phyloP scores from a whole-genome alignment of 2,797 vertebrate genomes.

The Acridotheres tristis region DNA sequence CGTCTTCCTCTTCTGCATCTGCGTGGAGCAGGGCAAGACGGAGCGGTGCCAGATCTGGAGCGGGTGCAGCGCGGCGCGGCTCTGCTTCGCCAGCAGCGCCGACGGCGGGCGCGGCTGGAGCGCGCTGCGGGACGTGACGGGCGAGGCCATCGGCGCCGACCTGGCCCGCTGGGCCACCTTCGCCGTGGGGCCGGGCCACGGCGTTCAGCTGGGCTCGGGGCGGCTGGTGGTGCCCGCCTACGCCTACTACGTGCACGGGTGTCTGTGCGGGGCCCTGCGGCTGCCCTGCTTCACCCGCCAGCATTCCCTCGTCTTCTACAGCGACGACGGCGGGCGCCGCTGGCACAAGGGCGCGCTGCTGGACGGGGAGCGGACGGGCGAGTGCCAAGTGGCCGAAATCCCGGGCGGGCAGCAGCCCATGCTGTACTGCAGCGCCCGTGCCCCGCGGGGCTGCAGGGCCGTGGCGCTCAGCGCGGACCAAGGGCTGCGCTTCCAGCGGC shows the following conservation, averaged over 20 bases:
- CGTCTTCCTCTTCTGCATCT: slow-evolving; percentile 91
- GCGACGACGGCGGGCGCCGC: slow-evolving; percentile 82
- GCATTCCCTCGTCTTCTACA: slow-evolving; percentile 86
- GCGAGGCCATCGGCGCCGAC: slow-evolving; percentile 76
- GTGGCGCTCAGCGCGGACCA: slow-evolving; percentile 83
- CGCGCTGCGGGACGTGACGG: slow-evolving; percentile 80
- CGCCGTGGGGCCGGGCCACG: slow-evolving; percentile 92
- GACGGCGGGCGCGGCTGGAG: slow-evolving; percentile 85
- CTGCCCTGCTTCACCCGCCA: slow-evolving; percentile 74
- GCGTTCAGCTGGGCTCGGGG: slow-evolving; percentile 83
- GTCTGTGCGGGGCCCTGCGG: neutral
- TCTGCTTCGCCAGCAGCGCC: slow-evolving; percentile 84
- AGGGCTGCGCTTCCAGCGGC: slow-evolving; percentile 77
- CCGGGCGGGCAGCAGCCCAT: slow-evolving; percentile 14
- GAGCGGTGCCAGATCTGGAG: slow-evolving; percentile 79
- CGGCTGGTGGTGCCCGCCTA: slow-evolving; percentile 88
- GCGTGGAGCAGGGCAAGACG: slow-evolving; percentile 71
- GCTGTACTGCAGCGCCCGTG: slow-evolving; percentile 89
- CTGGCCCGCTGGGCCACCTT: slow-evolving; percentile 88
- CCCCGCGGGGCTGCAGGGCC: slow-evolving; percentile 71
- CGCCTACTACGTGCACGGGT: slow-evolving; percentile 58
- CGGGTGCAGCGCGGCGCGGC: slow-evolving; percentile 80
- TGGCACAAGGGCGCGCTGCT: slow-evolving; percentile 79
- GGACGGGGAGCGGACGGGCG: slow-evolving; percentile 50
- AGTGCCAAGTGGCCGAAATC: slow-evolving; percentile 92